Conservation (phyloP, 2,113 vertebrate genomes). For the Anser brachyrhynchus region DNA sequence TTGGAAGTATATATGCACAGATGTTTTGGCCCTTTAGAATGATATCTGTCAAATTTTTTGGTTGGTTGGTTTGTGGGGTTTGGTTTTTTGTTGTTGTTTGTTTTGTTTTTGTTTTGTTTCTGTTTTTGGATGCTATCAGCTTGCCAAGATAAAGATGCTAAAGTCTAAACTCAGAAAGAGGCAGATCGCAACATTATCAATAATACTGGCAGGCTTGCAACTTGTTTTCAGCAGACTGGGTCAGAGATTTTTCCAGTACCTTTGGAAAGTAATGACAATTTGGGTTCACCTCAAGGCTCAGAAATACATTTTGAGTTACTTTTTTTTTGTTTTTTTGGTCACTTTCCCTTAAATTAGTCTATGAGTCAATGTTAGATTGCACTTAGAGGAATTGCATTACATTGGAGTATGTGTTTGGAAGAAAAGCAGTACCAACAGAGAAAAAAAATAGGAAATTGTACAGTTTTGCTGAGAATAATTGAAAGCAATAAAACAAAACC, state of each 20-base stretch:
- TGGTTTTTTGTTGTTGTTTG: no score
- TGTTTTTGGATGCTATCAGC: neutral
- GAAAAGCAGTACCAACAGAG: neutral
- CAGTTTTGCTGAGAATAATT: neutral
- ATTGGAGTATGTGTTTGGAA: neutral
- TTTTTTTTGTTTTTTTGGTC: neutral
- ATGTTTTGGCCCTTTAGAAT: neutral
- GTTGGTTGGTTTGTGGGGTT: no score
- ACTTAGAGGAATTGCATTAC: neutral
- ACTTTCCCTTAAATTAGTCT: neutral
- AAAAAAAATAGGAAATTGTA: rapidly evolving
- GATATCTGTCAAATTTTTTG: slow-evolving; percentile 13
- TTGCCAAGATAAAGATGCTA: slow-evolving; percentile 5
- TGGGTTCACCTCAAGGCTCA: neutral
- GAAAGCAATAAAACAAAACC: neutral
- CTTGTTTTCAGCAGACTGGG: neutral
- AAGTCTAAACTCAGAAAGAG: neutral
- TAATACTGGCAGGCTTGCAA: neutral
- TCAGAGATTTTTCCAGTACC: neutral
- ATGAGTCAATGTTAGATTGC: neutral
- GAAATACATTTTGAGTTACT: neutral
- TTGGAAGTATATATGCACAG: neutral
- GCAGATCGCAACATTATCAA: neutral
- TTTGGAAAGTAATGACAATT: neutral
- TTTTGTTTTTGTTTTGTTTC: no score